phyloP scores from a whole-genome alignment of 2,797 vertebrate species.

The Adelosebastes latens region DNA sequence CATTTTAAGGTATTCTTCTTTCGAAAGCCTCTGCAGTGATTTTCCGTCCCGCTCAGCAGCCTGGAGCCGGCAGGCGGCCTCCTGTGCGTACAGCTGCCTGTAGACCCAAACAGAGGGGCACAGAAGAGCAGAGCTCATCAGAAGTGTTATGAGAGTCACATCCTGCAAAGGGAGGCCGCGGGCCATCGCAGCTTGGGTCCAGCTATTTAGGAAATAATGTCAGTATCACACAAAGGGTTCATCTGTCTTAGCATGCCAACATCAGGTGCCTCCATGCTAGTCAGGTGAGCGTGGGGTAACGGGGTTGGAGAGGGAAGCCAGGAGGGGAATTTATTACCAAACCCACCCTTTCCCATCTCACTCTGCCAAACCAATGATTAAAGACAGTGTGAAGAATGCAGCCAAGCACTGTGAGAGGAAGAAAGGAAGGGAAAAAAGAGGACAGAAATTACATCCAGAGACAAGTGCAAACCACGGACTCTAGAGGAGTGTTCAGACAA shows the following conservation, averaged over 20 bases:
- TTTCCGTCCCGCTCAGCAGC: conserved; percentile 80
- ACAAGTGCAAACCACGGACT: conserved; percentile 40
- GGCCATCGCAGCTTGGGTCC: conserved; percentile 32
- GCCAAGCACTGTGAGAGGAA: conserved; percentile 49
- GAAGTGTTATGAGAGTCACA: conserved; percentile 2
- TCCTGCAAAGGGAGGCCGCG: conserved; percentile 14
- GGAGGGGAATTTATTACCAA: conserved; percentile 14
- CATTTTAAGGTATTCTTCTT: conserved; percentile 92
- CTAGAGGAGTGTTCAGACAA: conserved; percentile 43
- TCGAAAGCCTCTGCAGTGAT: conserved; percentile 87
- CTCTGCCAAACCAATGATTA: conserved; percentile 44
- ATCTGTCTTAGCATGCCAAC: conserved; percentile 58
- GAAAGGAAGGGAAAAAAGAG: conserved; percentile 16
- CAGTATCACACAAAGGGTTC: conserved; percentile 43
- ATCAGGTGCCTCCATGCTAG: conserved; percentile 50
- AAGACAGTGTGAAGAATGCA: conserved; percentile 37
- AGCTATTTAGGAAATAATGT: conserved; percentile 51
- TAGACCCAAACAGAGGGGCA: conserved; percentile 62
- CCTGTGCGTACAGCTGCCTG: conserved; percentile 87
- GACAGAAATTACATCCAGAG: conserved; percentile 50
- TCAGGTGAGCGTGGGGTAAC: conserved; percentile 33
- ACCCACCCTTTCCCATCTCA: conserved; percentile 5
- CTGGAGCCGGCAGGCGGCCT: conserved; percentile 84
- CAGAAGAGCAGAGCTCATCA: conserved; percentile 56
- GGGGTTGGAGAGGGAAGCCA: conserved; percentile 15